Base-by-base conservation (phyloP, 2,797 vertebrate species). In the Tadarida brasiliensis region DNA sequence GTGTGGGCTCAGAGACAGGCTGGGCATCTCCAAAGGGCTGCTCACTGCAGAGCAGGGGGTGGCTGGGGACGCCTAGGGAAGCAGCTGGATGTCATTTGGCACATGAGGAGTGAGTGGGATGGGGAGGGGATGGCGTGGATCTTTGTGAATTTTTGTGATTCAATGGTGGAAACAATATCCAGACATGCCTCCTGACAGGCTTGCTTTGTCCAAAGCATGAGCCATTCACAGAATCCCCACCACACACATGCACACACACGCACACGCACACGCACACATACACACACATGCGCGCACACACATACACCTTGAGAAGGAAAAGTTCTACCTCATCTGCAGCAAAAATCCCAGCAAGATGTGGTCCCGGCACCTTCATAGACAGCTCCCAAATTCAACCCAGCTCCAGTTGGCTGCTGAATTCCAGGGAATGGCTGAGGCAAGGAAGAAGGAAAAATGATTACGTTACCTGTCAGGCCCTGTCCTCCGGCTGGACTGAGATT, bases 71-170 rank as follows among this genome's bases (percentile, higher is more conserved):
- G 30, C 44, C 67, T 19, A 12, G 35, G 1, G 59, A 54, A 30
- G 61, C 95, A 95, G 94, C 92, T 97, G 95, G 28, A 65, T 63
- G 78, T 77, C 39, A 24, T 35, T 54, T n/a, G 78, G 47, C 33
- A 30, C 33, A 47, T 0, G 2, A 59, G 28, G 39, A 49, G 30
- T 5, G 19, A 39, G 54, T 44, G 11, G 54, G 51, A 10, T 1
- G 17, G 39, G 47, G 28, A 77, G 16, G 57, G 20, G 6, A 10
- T 11, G 28, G 54, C 1, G 1, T 3, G 33, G 51, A 22, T 84
- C 65, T 49, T 35, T 11, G 59, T 44, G 76, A 86, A 57, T 14
- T 61, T 22, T 49, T 61, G 54, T 51, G 88, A 81, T 59, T 20
- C 11, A 7, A 5, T 2, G 16, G 70, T 92, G 49, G 67, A 84